Evolutionary conservation across 2,888 invertebrate genomes (phyloP).

Genomic region (Helicoverpa assulta): DNA sequence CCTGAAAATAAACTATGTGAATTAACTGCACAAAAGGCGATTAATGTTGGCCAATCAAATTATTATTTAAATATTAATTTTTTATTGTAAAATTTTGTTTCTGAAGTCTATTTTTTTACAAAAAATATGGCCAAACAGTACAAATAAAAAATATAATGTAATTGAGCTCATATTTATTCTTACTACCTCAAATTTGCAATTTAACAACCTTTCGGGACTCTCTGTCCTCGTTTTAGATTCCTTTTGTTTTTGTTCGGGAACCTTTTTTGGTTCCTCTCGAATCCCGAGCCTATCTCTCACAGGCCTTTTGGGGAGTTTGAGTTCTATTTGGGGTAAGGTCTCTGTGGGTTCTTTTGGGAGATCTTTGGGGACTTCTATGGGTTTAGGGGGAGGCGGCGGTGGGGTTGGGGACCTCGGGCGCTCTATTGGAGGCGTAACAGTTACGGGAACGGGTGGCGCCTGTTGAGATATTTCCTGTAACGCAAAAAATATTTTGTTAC

Average conservation of each 20-base stretch:
- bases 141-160: conserved; percentile 44
- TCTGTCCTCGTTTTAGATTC: conserved; percentile 67
- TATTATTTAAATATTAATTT: neutral
- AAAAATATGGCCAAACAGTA: conserved; percentile 38
- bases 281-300: conserved; percentile 84
- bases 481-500: neutral
- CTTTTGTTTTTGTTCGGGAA: conserved; percentile 69
- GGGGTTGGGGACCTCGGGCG: conserved; percentile 64
- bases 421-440: conserved; percentile 72
- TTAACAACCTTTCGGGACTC: conserved; percentile 87
- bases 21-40: conserved; percentile 3
- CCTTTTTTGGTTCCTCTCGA: conserved; percentile 72
- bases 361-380: conserved; percentile 54
- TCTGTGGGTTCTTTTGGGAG: conserved; percentile 71
- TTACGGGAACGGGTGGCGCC: conserved; percentile 63
- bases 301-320: conserved; percentile 87
- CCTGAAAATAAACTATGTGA: conserved; percentile 69
- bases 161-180: conserved; percentile 64
- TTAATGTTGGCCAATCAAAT: conserved; percentile 11
- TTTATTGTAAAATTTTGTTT: neutral
- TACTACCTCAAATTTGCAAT: conserved; percentile 78
- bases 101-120: neutral
- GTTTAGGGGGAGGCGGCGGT: conserved; percentile 43
- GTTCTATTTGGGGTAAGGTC: conserved; percentile 84
- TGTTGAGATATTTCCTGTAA: conserved; percentile 81